These are phyloP conservation scores for Sphaerophoria rueppellii DNA, from an alignment of 2,888 invertebrate genomes.

Conservation along the genomic window DNA sequence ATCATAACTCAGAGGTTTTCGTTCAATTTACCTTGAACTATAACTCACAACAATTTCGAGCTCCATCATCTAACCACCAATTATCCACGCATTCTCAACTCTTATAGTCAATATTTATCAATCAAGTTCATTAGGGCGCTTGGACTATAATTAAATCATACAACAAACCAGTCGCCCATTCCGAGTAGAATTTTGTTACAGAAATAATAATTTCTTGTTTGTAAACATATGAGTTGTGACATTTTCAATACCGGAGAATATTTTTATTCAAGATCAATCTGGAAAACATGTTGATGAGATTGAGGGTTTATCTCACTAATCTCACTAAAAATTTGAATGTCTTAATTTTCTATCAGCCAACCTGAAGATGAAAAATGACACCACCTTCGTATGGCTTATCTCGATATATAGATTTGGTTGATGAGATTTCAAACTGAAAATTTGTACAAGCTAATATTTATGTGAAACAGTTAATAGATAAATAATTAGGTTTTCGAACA, in stretches of 20 bases:
- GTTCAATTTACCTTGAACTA: slow-evolving; percentile 19
- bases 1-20: neutral
- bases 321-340: slow-evolving; percentile 14
- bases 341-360: slow-evolving; percentile 39
- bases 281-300: slow-evolving; percentile 15
- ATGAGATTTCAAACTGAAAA: neutral
- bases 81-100: slow-evolving; percentile 46
- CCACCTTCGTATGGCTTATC: neutral
- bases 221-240: slow-evolving; percentile 16
- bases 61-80: slow-evolving; percentile 28
- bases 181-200: neutral
- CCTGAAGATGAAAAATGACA: slow-evolving; percentile 46
- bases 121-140: slow-evolving; percentile 30
- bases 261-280: slow-evolving; percentile 48
- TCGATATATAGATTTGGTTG: neutral
- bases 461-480: slow-evolving; percentile 25
- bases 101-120: slow-evolving; percentile 37
- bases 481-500: slow-evolving; percentile 1
- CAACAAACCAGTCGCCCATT: slow-evolving; percentile 26
- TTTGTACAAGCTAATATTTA: too few relatives aligned
- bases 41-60: neutral
- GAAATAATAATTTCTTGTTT: neutral
- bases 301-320: neutral
- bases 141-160: slow-evolving; percentile 36
- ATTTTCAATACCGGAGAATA: slow-evolving; percentile 30